Evolutionary conservation across 2,113 vertebrate species (phyloP), one percentile per base, ranked within the genome.

Genomic region (Picathartes gymnocephalus): DNA sequence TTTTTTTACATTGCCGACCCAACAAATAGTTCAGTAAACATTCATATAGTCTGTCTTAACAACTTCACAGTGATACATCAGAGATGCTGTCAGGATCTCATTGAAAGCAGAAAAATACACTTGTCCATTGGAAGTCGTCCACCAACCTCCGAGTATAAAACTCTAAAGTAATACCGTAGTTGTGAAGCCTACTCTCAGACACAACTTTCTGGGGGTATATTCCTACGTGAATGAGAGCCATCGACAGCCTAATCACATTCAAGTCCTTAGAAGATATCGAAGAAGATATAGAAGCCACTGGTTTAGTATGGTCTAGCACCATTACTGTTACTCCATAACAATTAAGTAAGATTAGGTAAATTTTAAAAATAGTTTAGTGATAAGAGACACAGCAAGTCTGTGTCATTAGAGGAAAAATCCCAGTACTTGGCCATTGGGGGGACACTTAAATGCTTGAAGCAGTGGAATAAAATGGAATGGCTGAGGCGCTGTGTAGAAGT

Each of bases 401-500:
- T 60, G n/a, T 77, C 66, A 51, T 89, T 95, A 95, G 74, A 90
- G 53, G 70, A 94, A 95, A 90, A 88, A 51, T 79, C 42, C 21
- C 50, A 73, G 58, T 21, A 9, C 14, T 72, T 40, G 25, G 79
- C 92, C 71, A 77, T 95, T 96, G 66, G 73, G 91, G 54, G 73
- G 47, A 90, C 81, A 90, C 95, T 93, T 78, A 64, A 86, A 60
- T 2, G 2, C 35, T 93, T 56, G 53, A 77, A 97, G 57, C 40
- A 53, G 27, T 81, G 61, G 20, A 76, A 37, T 76, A 83, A 87
- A 96, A 92, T 91, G 87, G 87, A 95, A 94, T 57, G 82, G 94
- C 93, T 95, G 93, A 95, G 94, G 95, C 95, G 85, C 92, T 97
- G 90, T 86, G 69, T 87, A 88, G 95, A 97, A 95, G 58, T 92